Percentiles rank a stretch among this genome's conserved stretches.
phyloP scores from a whole-genome alignment of 2,113 vertebrate species.

The Scartelaos histophorus region DNA sequence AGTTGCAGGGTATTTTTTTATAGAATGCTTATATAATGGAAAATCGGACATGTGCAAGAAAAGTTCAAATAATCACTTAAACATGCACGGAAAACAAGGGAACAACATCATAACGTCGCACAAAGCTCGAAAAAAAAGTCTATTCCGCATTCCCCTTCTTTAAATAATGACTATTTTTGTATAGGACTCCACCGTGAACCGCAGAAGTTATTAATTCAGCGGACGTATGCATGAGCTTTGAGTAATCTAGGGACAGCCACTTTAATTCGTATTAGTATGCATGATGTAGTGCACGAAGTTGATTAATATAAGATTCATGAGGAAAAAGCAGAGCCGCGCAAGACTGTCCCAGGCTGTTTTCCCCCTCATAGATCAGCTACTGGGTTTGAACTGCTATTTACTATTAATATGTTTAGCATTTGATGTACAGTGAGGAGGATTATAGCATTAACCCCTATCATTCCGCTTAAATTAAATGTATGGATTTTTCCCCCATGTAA shows the following conservation, averaged over 20 bases:
- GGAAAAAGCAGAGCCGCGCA: slow-evolving; percentile 15
- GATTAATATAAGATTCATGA: slow-evolving; percentile 34
- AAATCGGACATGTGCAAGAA: too few relatives aligned
- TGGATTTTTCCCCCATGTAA: not conserved
- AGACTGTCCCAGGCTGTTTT: not conserved
- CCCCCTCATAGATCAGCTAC: not conserved
- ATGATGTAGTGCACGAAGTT: slow-evolving; percentile 19
- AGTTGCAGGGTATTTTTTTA: too few relatives aligned
- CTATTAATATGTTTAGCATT: slow-evolving; percentile 4
- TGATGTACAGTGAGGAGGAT: not conserved
- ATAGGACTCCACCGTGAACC: slow-evolving; percentile 23
- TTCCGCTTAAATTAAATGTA: not conserved
- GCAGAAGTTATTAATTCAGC: slow-evolving; percentile 50
- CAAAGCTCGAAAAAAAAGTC: too few relatives aligned
- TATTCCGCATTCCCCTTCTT: not conserved
- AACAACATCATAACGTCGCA: too few relatives aligned
- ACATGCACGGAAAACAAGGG: too few relatives aligned
- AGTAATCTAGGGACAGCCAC: slow-evolving; percentile 38
- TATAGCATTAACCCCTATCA: not conserved
- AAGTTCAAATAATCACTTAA: too few relatives aligned
- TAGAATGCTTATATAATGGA: too few relatives aligned
- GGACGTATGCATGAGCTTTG: slow-evolving; percentile 29
- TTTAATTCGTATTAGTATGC: slow-evolving; percentile 54
- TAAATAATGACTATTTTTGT: slow-evolving; percentile 19
- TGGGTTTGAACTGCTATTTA: not conserved